Evolutionary conservation across 53 echinoderm and acorn worm genomes (phyloP).

Genomic region (Mesocentrotus franciscanus): DNA sequence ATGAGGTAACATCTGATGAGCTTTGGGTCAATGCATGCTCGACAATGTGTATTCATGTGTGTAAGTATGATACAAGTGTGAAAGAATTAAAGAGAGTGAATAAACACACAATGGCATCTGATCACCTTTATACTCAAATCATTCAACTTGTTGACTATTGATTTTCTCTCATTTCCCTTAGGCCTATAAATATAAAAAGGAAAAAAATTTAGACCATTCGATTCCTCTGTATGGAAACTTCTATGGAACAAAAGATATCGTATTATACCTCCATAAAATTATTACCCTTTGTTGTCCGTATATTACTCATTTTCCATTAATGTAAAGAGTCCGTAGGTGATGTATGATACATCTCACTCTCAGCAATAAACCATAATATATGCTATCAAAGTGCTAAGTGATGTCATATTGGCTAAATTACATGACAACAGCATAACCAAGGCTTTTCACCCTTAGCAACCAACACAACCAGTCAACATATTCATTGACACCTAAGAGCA

Average conservation of each 20-base stretch:
- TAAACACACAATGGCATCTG: background rate
- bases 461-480: background rate
- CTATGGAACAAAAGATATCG: background rate
- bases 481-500: background rate
- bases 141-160: no score
- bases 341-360: background rate
- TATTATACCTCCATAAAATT: background rate
- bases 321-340: background rate
- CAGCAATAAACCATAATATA: conserved; percentile 26
- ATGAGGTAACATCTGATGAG: background rate
- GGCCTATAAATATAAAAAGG: background rate
- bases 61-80: background rate
- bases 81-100: background rate
- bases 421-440: conserved; percentile 65
- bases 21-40: background rate
- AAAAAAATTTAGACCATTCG: background rate
- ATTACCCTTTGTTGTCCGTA: background rate
- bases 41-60: no score
- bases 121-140: background rate
- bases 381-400: conserved; percentile 46
- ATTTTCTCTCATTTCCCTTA: no score
- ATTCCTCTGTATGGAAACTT: background rate
- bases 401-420: conserved; percentile 54
- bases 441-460: conserved; percentile 55
- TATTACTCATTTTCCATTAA: conserved; percentile 30